phyloP scores from a whole-genome alignment of 2,888 invertebrate species.

The Candidula unifasciata region DNA sequence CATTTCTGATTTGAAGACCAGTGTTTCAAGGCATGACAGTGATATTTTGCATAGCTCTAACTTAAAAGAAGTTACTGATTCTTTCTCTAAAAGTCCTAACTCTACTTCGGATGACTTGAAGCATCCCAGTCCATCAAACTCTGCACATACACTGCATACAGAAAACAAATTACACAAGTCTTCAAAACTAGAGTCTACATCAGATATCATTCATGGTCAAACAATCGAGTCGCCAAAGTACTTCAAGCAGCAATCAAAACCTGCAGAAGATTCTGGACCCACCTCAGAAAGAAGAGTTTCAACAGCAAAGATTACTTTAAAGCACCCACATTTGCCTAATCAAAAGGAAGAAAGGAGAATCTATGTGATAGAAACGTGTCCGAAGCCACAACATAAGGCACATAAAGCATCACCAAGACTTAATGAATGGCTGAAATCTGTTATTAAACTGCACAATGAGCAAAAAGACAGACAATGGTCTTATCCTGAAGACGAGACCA shows the following conservation, averaged over 20 bases:
- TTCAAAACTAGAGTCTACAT: neutral
- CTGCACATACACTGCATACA: no score
- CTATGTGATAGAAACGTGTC: constrained; percentile 7
- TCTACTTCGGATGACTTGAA: no score
- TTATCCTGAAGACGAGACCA: constrained; percentile 24
- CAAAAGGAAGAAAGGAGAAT: constrained; percentile 12
- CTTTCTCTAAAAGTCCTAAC: neutral
- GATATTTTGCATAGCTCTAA: no score
- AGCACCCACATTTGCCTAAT: neutral
- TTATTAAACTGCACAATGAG: neutral
- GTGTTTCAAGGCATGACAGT: no score
- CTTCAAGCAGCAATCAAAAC: no score
- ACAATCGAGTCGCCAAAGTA: no score
- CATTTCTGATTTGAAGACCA: no score
- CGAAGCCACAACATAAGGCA: neutral
- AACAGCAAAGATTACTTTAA: constrained; percentile 5
- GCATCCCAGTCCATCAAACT: no score
- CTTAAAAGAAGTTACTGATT: no score
- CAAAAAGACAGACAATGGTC: neutral
- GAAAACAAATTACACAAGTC: no score
- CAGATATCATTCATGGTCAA: no score
- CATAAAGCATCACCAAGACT: neutral
- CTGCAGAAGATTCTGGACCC: neutral
- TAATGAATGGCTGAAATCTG: neutral
- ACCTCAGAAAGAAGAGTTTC: neutral